Evolutionary conservation across 1,140 invertebrate genomes (phyloP).

Genomic region (Daktulosphaira vitifoliae): DNA sequence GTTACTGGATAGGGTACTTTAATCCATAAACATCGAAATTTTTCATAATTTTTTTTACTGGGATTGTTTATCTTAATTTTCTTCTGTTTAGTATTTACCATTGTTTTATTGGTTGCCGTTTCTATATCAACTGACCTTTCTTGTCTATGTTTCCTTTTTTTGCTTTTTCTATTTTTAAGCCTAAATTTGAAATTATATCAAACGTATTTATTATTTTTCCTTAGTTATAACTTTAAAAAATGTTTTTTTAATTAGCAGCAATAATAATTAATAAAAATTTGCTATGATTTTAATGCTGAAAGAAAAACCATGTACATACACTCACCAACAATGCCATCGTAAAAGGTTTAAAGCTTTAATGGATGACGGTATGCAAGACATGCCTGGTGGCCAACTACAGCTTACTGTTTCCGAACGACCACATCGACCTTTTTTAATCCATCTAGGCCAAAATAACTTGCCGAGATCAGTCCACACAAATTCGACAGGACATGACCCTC

Average conservation of each 20-base stretch:
- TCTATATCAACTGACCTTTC: too few species aligned
- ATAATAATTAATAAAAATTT: too few species aligned
- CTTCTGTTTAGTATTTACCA: background rate
- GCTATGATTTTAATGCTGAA: too few species aligned
- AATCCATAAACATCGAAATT: constrained; percentile 44
- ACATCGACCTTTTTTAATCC: constrained; percentile 42
- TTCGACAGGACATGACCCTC: constrained; percentile 42
- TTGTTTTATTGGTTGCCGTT: too few species aligned
- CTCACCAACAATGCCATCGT: constrained; percentile 45
- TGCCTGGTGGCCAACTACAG: constrained; percentile 46
- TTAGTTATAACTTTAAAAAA: too few species aligned
- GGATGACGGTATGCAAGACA: constrained; percentile 43
- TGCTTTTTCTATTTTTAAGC: constrained; percentile 17
- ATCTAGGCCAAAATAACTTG: constrained; percentile 45
- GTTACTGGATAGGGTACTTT: constrained; percentile 46
- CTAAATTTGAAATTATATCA: background rate
- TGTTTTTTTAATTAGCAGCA: too few species aligned
- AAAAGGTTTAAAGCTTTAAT: constrained; percentile 42
- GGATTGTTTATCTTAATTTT: constrained; percentile 15
- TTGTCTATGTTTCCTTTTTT: background rate
- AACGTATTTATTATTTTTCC: too few species aligned
- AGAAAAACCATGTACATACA: too few species aligned
- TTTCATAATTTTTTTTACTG: constrained; percentile 35
- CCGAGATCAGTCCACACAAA: constrained; percentile 45
- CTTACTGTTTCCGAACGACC: constrained; percentile 31